Conservation (phyloP, 2,113 vertebrate genomes). For the Nestor notabilis region DNA sequence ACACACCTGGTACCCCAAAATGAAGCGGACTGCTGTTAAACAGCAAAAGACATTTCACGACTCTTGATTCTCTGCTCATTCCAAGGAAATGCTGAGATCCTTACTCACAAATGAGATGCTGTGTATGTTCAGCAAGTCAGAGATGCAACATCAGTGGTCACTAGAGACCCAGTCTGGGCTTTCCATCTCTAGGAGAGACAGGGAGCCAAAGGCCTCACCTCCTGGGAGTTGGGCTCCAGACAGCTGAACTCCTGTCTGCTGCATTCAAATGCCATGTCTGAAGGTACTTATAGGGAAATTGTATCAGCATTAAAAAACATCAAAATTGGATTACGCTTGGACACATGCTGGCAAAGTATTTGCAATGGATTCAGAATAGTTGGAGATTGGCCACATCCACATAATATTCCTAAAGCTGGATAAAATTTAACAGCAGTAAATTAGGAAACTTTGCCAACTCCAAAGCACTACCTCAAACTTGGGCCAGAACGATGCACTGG, state of each 20-base stretch:
- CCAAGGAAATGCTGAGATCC: neutral
- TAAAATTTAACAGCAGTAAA: constrained; percentile 41
- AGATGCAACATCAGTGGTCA: neutral
- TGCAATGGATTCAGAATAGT: constrained; percentile 18
- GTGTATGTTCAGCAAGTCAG: neutral
- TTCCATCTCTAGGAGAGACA: neutral
- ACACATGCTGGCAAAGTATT: constrained; percentile 43
- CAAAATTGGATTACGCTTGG: constrained; percentile 10
- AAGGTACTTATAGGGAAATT: neutral
- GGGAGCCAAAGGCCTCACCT: neutral
- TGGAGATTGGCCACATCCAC: neutral
- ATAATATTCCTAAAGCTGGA: constrained; percentile 33
- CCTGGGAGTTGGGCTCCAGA: neutral
- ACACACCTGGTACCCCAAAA: neutral
- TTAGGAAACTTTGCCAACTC: neutral
- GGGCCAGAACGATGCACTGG: neutral
- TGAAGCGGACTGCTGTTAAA: neutral
- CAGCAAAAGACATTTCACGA: neutral
- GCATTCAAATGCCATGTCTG: neutral
- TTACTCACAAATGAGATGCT: neutral
- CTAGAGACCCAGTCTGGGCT: neutral
- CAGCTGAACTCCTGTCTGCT: neutral
- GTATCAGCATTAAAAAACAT: constrained; percentile 17
- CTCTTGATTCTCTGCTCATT: neutral
- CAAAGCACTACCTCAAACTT: neutral